phyloP scores from a whole-genome alignment of 1,140 invertebrate genomes.

The Danaus melanippus region DNA sequence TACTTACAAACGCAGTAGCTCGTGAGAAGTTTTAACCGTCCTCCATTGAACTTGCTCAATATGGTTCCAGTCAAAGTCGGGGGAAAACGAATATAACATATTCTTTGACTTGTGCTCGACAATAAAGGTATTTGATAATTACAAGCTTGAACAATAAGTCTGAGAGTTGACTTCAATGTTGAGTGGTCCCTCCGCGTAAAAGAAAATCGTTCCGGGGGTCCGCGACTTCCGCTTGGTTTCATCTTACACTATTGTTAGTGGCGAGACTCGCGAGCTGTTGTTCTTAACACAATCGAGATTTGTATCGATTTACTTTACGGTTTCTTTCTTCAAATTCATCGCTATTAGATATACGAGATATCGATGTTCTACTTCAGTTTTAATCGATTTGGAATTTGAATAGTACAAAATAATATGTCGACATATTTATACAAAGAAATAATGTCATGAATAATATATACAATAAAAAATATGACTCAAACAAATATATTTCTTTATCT shows the following conservation, averaged over 20 bases:
- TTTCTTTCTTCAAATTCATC: background rate
- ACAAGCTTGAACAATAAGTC: constrained; percentile 59
- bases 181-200: constrained; percentile 33
- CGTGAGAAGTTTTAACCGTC: constrained; percentile 70
- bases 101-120: constrained; percentile 62
- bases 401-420: too few relatives aligned
- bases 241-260: constrained; percentile 48
- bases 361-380: background rate
- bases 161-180: constrained; percentile 47
- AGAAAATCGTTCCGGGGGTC: constrained; percentile 61
- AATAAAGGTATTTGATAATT: constrained; percentile 65
- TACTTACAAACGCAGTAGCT: constrained; percentile 29
- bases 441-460: too few relatives aligned
- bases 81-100: constrained; percentile 61
- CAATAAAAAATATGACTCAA: too few relatives aligned
- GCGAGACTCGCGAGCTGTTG: constrained; percentile 22
- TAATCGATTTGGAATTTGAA: background rate
- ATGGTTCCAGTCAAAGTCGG: constrained; percentile 56
- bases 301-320: constrained; percentile 11
- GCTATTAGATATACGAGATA: too few relatives aligned
- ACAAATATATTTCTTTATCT: too few relatives aligned
- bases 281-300: constrained; percentile 12
- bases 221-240: constrained; percentile 64
- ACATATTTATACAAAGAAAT: too few relatives aligned
- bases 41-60: constrained; percentile 45